Base-by-base conservation (phyloP, 2,888 invertebrate species). In the Clostera curtula region DNA sequence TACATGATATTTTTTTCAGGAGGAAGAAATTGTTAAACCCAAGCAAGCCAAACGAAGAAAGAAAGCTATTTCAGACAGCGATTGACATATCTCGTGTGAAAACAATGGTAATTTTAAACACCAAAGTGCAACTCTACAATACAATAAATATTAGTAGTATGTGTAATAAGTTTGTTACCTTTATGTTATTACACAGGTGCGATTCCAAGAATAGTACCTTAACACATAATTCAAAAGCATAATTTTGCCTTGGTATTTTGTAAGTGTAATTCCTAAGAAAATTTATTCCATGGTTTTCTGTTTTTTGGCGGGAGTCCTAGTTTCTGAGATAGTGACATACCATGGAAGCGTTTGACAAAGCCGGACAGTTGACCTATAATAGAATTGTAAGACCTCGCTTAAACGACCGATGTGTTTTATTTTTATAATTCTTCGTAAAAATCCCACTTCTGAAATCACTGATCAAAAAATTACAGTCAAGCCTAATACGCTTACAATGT, bases 11-110 rank as follows among this genome's bases (percentile, higher is more conserved):
- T 43, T 49, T 49, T 85, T 82, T 17, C 76, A 93, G 90, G 92
- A 96, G 67, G 96, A 96, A 77, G 95, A 95, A 82, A 91, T 95
- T 63, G 91, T 93, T 12, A 95, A 95, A 79, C 93, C 93, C 55
- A 94, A 94, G 76, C 93, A 93, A 77, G 91, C 93, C 39, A 96
- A 96, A 76, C 93, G 95, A 67, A 88, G 96, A 76, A 95, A 95
- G 91, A 93, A 93, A 86, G 90, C 93, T 32, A 90, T 93, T 68
- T 95, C 93, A 45, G 96, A 96, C 79, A 96, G 95, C 80, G 96
- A 96, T 89, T 96, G 92, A 94, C 90, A 83, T 76, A 80, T 70
- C 66, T 71, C 58, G 52, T 64, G 55, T 56, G 60, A 66, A 63
- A 65, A 54, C 43, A 56, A 70, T 54, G 63, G 68, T 76, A 72